Conservation (phyloP, 2,113 vertebrate genomes). For the Amphiprion ocellaris region DNA sequence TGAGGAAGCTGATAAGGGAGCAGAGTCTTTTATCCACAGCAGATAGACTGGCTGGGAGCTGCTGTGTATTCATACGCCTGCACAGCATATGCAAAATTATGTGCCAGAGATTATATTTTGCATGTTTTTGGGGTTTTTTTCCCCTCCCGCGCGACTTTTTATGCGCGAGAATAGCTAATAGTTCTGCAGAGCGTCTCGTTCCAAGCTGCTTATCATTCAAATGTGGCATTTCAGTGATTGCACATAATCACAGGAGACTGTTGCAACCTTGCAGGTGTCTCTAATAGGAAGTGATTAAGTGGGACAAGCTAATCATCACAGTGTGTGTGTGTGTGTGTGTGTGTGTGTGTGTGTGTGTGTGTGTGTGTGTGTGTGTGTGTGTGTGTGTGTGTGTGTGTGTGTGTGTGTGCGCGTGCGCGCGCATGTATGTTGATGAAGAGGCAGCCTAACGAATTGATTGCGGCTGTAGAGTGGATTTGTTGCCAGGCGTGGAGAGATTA, state of each 20-base stretch:
- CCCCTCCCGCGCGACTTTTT: neutral
- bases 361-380: slow-evolving; percentile 23
- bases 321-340: slow-evolving; percentile 24
- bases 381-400: slow-evolving; percentile 24
- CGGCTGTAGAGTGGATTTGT: slow-evolving; percentile 70
- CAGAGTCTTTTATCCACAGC: slow-evolving; percentile 77
- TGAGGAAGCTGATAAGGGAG: slow-evolving; percentile 81
- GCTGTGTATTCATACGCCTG: slow-evolving; percentile 61
- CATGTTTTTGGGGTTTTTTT: slow-evolving; percentile 16
- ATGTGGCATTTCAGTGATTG: slow-evolving; percentile 80
- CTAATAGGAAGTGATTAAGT: slow-evolving; percentile 78
- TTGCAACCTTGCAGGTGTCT: slow-evolving; percentile 71
- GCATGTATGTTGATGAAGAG: slow-evolving; percentile 8
- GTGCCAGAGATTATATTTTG: slow-evolving; percentile 34
- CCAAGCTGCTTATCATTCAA: slow-evolving; percentile 66
- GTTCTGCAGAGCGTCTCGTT: slow-evolving; percentile 27
- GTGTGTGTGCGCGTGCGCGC: slow-evolving; percentile 15
- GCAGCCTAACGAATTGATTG: slow-evolving; percentile 64
- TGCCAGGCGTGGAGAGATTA: slow-evolving; percentile 63
- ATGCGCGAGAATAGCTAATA: slow-evolving; percentile 10
- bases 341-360: slow-evolving; percentile 26
- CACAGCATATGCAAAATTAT: slow-evolving; percentile 63
- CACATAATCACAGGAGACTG: slow-evolving; percentile 67
- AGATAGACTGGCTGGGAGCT: slow-evolving; percentile 58
- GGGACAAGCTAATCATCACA: slow-evolving; percentile 75